Evolutionary conservation across 2,113 vertebrate genomes (phyloP).

Genomic region (Numida meleagris): DNA sequence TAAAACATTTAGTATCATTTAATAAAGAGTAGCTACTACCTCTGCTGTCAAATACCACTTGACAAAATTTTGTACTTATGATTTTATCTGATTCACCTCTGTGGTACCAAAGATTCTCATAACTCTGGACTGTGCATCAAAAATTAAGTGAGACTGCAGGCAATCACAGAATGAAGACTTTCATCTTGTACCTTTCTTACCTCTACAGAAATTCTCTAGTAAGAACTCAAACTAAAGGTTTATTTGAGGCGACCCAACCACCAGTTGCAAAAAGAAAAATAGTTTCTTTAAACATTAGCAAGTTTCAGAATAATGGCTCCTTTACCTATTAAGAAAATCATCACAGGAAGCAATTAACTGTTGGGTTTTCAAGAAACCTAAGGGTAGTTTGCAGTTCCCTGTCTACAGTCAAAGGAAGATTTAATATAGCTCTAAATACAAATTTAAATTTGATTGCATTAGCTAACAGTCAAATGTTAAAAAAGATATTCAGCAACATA

Average conservation of each 20-base stretch:
- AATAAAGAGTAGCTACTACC: not conserved
- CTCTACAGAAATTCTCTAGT: not conserved
- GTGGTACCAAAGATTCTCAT: not conserved
- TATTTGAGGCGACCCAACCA: not conserved
- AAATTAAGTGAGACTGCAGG: not conserved
- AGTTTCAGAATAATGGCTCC: not conserved
- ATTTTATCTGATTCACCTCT: not conserved
- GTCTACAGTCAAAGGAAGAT: not conserved
- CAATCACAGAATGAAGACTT: not conserved
- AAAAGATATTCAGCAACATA: not conserved
- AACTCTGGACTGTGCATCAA: not conserved
- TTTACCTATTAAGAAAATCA: not conserved
- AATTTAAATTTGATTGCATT: not conserved
- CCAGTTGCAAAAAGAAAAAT: not conserved
- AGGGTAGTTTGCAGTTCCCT: not conserved
- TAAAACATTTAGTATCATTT: not conserved
- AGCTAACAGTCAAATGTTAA: not conserved
- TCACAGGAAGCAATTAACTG: not conserved
- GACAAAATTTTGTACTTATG: not conserved
- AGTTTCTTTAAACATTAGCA: not conserved
- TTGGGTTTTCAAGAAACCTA: not conserved
- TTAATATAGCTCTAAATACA: not conserved
- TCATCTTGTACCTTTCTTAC: not conserved
- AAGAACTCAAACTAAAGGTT: not conserved
- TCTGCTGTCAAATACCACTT: not conserved